Percentiles rank a stretch among this genome's conserved stretches.
Conservation (phyloP, 2,797 vertebrate genomes). For the Tauraco hartlaubi region DNA sequence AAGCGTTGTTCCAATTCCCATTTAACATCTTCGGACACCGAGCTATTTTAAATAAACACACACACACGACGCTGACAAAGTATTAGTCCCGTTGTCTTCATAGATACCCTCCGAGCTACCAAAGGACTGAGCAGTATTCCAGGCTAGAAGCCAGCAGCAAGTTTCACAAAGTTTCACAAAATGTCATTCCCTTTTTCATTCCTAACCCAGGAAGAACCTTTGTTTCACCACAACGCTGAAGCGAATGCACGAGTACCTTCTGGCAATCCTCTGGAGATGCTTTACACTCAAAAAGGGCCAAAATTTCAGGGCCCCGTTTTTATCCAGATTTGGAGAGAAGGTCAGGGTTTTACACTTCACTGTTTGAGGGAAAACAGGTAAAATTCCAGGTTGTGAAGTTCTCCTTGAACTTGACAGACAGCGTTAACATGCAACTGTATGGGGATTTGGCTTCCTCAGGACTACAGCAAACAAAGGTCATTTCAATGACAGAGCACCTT, state of each 20-base stretch:
- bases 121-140: neutral
- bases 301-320: neutral
- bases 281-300: neutral
- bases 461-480: neutral
- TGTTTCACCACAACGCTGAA: neutral
- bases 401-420: neutral
- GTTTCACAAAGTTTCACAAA: neutral
- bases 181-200: neutral
- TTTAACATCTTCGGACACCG: neutral
- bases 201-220: neutral
- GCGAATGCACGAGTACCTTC: neutral
- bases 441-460: neutral
- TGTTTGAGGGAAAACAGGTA: neutral
- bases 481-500: neutral
- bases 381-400: neutral
- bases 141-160: neutral
- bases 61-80: neutral
- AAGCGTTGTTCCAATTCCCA: neutral
- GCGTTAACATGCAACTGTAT: accelerated
- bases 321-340: neutral
- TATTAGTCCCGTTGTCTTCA: neutral
- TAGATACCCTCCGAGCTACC: neutral
- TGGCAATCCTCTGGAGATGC: neutral
- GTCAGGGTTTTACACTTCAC: neutral
- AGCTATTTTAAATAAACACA: neutral